A percentile compares a stretch with the other conserved stretches of the same genome.
Evolutionary conservation across 2,888 invertebrate species (phyloP).

Genomic region (Rambutsinella grinnellia): DNA sequence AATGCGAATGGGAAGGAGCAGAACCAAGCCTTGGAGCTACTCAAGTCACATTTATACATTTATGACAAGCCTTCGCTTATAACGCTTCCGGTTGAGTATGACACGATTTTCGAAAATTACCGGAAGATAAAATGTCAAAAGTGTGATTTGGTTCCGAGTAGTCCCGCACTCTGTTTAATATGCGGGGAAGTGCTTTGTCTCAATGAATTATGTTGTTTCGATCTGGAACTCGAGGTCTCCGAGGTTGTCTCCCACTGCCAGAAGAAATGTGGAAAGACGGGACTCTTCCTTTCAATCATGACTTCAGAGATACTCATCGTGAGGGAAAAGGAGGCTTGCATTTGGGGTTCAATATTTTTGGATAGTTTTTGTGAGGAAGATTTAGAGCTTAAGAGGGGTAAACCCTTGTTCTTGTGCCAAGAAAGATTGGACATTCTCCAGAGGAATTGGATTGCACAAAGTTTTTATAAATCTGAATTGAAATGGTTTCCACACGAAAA

Average conservation of each 20-base stretch:
- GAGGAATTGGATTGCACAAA: constrained; percentile 52
- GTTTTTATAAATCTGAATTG: constrained; percentile 50
- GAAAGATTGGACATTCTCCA: constrained; percentile 55
- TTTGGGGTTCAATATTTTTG: constrained; percentile 60
- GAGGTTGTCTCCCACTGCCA: constrained; percentile 50
- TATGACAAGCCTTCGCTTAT: constrained; percentile 50
- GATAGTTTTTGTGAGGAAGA: constrained; percentile 59
- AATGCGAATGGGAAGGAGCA: constrained; percentile 6
- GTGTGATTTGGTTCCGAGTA: constrained; percentile 49
- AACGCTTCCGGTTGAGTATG: constrained; percentile 48
- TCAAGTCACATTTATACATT: constrained; percentile 41
- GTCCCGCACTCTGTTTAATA: constrained; percentile 51
- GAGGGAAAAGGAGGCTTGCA: constrained; percentile 49
- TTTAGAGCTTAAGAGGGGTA: constrained; percentile 55
- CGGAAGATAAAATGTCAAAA: constrained; percentile 43
- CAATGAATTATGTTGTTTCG: constrained; percentile 52
- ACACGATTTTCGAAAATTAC: constrained; percentile 54
- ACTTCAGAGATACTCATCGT: constrained; percentile 54
- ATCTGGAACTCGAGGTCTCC: constrained; percentile 30
- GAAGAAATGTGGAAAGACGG: constrained; percentile 50
- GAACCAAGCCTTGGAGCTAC: constrained; percentile 13
- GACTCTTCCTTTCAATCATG: constrained; percentile 49
- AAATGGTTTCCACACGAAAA: constrained; percentile 57
- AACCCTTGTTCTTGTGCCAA: constrained; percentile 56
- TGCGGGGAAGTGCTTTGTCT: constrained; percentile 55